phyloP scores from a whole-genome alignment of 2,888 invertebrate genomes.

The Palloptera scutellata region DNA sequence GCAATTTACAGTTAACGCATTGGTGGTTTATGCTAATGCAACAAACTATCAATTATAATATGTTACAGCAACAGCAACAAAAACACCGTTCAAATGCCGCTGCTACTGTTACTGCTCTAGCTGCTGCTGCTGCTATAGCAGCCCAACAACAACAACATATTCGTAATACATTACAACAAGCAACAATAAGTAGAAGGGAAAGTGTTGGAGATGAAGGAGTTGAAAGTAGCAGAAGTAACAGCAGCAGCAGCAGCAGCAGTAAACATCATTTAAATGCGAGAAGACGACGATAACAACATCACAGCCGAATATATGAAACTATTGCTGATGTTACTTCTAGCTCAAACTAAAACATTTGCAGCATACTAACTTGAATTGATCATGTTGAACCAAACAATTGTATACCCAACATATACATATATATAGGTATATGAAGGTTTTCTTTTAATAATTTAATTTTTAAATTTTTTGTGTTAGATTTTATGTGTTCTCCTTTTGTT shows the following conservation, averaged over 20 bases:
- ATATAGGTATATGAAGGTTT: not conserved
- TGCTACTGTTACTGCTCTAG: not conserved
- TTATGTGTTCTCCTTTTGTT: too few relatives aligned
- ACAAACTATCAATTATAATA: constrained; percentile 48
- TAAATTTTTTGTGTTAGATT: not conserved
- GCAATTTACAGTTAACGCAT: constrained; percentile 49
- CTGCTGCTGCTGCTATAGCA: not conserved
- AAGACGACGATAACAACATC: not conserved
- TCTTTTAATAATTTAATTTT: not conserved
- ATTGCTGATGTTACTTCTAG: not conserved
- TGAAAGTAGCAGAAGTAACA: not conserved
- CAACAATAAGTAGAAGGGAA: constrained; percentile 2
- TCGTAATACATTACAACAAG: constrained; percentile 13
- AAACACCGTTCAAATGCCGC: constrained; percentile 12
- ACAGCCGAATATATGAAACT: not conserved
- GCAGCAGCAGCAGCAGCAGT: constrained; percentile 8
- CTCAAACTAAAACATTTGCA: too few relatives aligned
- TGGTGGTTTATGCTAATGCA: constrained; percentile 63
- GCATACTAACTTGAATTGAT: too few relatives aligned
- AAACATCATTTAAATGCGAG: not conserved
- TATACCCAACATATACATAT: not conserved
- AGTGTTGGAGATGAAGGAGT: too few relatives aligned
- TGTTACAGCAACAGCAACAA: constrained; percentile 16
- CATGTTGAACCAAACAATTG: not conserved
- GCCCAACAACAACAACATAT: constrained; percentile 16